These are phyloP conservation scores for Lucinisca nassula DNA, from an alignment of 2,888 invertebrate genomes.

Conservation along the genomic window DNA sequence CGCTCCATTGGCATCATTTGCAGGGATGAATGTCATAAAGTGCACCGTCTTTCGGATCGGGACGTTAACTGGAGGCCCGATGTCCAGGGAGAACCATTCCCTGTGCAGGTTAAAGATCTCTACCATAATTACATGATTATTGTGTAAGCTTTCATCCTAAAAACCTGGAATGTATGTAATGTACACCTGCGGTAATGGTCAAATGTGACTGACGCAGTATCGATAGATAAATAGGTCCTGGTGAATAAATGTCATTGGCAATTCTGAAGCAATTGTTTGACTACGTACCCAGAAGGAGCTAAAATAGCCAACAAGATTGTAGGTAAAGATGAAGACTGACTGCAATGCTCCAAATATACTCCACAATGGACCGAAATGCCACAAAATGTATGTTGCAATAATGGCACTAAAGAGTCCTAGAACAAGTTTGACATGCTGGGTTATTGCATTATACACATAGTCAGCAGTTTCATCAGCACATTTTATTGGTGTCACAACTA, in stretches of 20 bases:
- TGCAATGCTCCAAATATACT: constrained; percentile 75
- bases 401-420: constrained; percentile 88
- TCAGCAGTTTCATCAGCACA: constrained; percentile 93
- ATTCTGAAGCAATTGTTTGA: not conserved
- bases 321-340: constrained; percentile 78
- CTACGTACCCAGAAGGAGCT: constrained; percentile 86
- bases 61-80: too few species aligned
- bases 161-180: too few species aligned
- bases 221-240: too few species aligned
- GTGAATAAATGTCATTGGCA: not conserved
- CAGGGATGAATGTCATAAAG: too few species aligned
- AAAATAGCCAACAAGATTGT: constrained; percentile 85
- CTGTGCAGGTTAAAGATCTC: too few species aligned
- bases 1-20: too few species aligned
- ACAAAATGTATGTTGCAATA: constrained; percentile 90
- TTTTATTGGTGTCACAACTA: constrained; percentile 91
- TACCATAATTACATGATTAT: too few species aligned
- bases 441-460: constrained; percentile 92
- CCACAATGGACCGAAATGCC: constrained; percentile 91
- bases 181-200: too few species aligned
- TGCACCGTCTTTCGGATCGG: too few species aligned
- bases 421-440: constrained; percentile 91
- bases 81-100: too few species aligned
- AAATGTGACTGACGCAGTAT: too few species aligned
- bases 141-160: too few species aligned